Evolutionary conservation across 2,113 vertebrate genomes (phyloP).

Genomic region (Gallinago media): DNA sequence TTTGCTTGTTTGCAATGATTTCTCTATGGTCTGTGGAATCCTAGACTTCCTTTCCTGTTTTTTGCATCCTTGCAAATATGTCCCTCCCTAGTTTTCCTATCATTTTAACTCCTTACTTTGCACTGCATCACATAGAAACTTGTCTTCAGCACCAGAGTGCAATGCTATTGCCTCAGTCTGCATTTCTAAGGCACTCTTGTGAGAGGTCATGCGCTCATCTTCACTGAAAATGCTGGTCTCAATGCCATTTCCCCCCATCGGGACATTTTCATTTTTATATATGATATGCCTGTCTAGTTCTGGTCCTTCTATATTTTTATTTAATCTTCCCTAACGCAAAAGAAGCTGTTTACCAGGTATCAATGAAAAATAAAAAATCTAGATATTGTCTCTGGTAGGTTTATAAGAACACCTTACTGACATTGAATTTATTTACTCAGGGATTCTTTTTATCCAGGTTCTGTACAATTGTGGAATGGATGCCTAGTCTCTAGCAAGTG

Average conservation of each 20-base stretch:
- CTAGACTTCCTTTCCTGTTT: background rate
- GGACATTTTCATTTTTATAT: background rate
- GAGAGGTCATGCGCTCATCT: background rate
- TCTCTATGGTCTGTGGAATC: background rate
- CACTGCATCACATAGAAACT: background rate
- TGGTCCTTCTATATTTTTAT: background rate
- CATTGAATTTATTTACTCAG: background rate
- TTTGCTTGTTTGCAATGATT: background rate
- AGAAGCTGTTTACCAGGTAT: background rate
- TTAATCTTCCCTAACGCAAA: background rate
- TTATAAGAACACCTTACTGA: background rate
- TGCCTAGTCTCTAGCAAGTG: background rate
- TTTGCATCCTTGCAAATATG: background rate
- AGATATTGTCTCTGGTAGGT: background rate
- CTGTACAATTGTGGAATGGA: background rate
- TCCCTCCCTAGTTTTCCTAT: background rate
- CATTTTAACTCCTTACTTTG: background rate
- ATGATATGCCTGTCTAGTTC: background rate
- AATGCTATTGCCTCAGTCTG: background rate
- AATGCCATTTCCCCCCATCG: background rate
- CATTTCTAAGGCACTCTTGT: background rate
- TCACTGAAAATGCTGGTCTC: background rate
- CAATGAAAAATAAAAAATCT: background rate
- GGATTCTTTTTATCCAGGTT: background rate
- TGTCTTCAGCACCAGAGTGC: background rate